Conservation (phyloP, 2,888 invertebrate species). For the Brachyptera risi region DNA sequence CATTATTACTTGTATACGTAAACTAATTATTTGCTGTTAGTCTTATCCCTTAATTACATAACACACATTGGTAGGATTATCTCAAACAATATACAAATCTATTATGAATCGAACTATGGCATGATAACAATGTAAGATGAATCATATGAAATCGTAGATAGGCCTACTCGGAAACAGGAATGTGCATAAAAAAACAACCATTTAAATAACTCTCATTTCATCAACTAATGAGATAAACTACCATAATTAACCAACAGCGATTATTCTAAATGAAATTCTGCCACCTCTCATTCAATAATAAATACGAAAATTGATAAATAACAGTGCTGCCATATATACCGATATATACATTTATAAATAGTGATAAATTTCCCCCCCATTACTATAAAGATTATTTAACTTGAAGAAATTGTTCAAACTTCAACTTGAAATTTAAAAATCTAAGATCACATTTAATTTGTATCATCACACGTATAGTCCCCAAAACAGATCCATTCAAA, state of each 20-base stretch:
- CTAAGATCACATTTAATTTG: slow-evolving; percentile 17
- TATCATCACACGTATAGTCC: slow-evolving; percentile 7
- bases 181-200: neutral
- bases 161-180: neutral
- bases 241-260: neutral
- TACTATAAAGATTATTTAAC: slow-evolving; percentile 13
- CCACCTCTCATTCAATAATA: slow-evolving; percentile 5
- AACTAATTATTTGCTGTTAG: too few species aligned
- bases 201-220: neutral
- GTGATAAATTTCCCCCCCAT: too few species aligned
- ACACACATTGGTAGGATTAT: too few species aligned
- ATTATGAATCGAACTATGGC: too few species aligned
- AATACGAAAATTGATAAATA: neutral
- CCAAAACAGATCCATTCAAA: neutral
- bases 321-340: neutral
- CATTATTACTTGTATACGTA: too few species aligned
- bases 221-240: slow-evolving; percentile 9
- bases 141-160: too few species aligned
- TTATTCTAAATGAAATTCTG: neutral
- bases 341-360: neutral
- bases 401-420: slow-evolving; percentile 16
- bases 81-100: too few species aligned
- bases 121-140: too few species aligned
- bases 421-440: slow-evolving; percentile 17
- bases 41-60: too few species aligned